phyloP scores from a whole-genome alignment of 2,888 invertebrate species.

The Eupithecia subfuscata region DNA sequence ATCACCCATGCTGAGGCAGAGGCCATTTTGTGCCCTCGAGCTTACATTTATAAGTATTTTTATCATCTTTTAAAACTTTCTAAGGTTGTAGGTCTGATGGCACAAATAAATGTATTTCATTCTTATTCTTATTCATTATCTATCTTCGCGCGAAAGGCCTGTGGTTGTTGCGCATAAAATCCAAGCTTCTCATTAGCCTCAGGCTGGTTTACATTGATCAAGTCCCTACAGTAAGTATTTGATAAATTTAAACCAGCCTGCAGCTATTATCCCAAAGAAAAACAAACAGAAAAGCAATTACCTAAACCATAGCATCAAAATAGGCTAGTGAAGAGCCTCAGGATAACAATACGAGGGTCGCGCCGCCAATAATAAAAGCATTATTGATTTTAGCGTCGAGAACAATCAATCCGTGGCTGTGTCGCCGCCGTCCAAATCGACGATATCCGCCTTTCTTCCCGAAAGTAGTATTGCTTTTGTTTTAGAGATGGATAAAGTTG shows the following conservation, averaged over 20 bases:
- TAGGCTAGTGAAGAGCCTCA: conserved; percentile 25
- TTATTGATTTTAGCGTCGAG: conserved; percentile 80
- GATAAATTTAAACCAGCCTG: neutral
- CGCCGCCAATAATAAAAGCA: conserved; percentile 69
- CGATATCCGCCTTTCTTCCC: conserved; percentile 71
- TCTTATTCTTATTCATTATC: neutral
- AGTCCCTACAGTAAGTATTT: neutral
- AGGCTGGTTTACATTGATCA: conserved; percentile 4
- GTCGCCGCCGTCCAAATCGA: conserved; percentile 70
- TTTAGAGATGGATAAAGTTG: conserved; percentile 15
- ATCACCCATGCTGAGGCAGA: too few relatives aligned
- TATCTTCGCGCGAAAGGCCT: neutral
- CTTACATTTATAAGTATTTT: too few relatives aligned
- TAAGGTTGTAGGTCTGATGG: too few relatives aligned
- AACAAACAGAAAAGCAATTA: conserved; percentile 18
- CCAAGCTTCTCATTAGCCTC: neutral
- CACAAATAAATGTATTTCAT: too few relatives aligned
- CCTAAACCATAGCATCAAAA: conserved; percentile 18
- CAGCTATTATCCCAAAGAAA: conserved; percentile 7
- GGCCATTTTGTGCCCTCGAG: too few relatives aligned
- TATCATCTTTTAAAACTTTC: too few relatives aligned
- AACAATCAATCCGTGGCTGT: conserved; percentile 73
- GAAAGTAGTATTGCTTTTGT: conserved; percentile 13
- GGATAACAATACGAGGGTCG: conserved; percentile 30
- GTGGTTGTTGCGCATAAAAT: neutral